phyloP scores from a whole-genome alignment of 2,888 invertebrate genomes.

The Drosophila infuscata region DNA sequence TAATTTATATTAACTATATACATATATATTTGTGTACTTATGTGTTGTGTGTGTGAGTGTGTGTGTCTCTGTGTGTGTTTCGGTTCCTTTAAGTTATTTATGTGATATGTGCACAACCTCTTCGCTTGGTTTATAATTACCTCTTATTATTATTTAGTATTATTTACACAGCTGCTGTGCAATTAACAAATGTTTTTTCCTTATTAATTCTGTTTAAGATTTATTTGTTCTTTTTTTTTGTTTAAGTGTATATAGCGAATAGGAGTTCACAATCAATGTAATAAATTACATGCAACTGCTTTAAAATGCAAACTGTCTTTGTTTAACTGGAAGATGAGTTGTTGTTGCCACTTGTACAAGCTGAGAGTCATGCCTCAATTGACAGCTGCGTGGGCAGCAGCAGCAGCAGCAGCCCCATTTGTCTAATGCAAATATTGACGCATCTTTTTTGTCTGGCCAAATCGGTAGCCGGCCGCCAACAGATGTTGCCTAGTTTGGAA shows the following conservation, averaged over 20 bases:
- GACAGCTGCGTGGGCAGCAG: constrained; percentile 4
- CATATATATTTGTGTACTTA: constrained; percentile 19
- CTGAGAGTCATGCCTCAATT: neutral
- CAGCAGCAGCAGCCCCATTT: neutral
- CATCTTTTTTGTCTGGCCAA: constrained; percentile 20
- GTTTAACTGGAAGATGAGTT: neutral
- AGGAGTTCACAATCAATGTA: constrained; percentile 65
- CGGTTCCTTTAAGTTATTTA: constrained; percentile 46
- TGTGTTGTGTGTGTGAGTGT: constrained; percentile 7
- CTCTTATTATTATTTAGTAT: constrained; percentile 45
- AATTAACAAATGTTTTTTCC: constrained; percentile 19
- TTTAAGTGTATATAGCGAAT: constrained; percentile 53
- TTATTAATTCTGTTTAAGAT: neutral
- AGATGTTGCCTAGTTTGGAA: constrained; percentile 36
- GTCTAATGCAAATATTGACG: constrained; percentile 50
- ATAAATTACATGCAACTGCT: constrained; percentile 63
- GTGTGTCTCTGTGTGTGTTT: constrained; percentile 33
- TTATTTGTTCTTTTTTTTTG: constrained; percentile 9
- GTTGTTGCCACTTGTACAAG: neutral
- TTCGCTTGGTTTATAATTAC: constrained; percentile 19
- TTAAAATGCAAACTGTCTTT: constrained; percentile 17
- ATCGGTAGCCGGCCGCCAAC: constrained; percentile 3
- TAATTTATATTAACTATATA: constrained; percentile 22
- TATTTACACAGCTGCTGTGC: constrained; percentile 38
- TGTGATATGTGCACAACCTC: constrained; percentile 55